Conservation (phyloP, 2,797 vertebrate genomes). For the Carduelis carduelis region DNA sequence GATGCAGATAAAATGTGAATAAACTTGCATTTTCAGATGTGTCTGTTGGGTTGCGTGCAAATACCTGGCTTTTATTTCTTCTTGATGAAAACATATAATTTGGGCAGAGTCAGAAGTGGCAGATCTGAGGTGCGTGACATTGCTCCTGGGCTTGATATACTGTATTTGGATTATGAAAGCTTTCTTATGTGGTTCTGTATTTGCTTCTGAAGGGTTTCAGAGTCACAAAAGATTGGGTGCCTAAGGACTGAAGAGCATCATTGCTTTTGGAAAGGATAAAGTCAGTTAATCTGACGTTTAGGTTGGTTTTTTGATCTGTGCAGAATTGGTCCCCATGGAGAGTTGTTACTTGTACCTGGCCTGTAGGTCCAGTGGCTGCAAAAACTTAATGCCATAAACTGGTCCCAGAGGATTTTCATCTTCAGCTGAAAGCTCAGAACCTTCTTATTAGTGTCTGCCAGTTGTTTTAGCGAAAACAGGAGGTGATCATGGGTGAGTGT, state of each 20-base stretch:
- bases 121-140: fast-evolving
- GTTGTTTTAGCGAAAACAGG: not conserved
- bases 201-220: not conserved
- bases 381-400: not conserved
- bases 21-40: not conserved
- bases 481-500: not conserved
- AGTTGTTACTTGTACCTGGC: not conserved
- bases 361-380: not conserved
- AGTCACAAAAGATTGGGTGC: not conserved
- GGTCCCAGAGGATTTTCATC: not conserved
- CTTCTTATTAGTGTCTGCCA: not conserved
- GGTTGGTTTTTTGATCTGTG: not conserved
- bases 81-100: not conserved
- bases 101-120: not conserved
- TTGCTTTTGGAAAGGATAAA: not conserved
- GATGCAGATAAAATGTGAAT: not conserved
- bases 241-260: not conserved
- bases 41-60: not conserved
- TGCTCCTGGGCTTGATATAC: not conserved
- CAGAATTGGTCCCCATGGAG: fast-evolving
- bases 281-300: not conserved
- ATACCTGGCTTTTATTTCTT: not conserved
- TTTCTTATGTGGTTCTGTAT: not conserved
- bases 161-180: not conserved
- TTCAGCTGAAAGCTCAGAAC: not conserved